phyloP scores from a whole-genome alignment of 2,888 invertebrate genomes.

The Mythimna albipuncta region DNA sequence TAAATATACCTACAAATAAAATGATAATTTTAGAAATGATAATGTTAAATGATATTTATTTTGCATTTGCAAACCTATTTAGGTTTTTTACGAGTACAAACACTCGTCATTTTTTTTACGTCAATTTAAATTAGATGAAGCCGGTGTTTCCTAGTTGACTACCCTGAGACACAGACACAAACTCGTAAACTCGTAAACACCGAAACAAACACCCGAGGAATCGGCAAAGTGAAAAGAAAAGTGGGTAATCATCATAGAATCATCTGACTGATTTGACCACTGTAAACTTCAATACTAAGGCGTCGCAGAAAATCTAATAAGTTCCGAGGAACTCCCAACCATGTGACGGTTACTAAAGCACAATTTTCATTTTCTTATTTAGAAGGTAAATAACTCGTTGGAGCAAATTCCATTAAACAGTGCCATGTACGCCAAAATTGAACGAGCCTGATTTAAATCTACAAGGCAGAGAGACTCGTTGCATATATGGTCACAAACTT shows the following conservation, averaged over 20 bases:
- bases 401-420: slow-evolving; percentile 63
- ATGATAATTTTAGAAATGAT: neutral
- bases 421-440: slow-evolving; percentile 74
- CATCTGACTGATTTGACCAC: neutral
- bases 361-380: slow-evolving; percentile 16
- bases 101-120: no score
- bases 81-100: no score
- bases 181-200: no score
- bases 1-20: no score
- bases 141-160: no score
- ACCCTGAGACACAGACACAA: no score
- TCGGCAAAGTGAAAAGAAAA: neutral
- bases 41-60: no score
- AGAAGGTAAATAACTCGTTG: neutral
- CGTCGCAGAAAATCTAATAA: slow-evolving; percentile 3
- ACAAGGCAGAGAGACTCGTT: slow-evolving; percentile 25
- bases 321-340: neutral
- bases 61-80: no score
- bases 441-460: slow-evolving; percentile 72
- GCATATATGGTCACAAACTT: slow-evolving; percentile 2
- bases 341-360: slow-evolving; percentile 5
- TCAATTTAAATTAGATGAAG: no score
- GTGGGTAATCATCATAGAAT: neutral
- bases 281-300: neutral
- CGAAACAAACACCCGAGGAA: neutral